These are phyloP conservation scores for Listronotus bonariensis DNA, from an alignment of 1,140 invertebrate species.

Conservation along the genomic window DNA sequence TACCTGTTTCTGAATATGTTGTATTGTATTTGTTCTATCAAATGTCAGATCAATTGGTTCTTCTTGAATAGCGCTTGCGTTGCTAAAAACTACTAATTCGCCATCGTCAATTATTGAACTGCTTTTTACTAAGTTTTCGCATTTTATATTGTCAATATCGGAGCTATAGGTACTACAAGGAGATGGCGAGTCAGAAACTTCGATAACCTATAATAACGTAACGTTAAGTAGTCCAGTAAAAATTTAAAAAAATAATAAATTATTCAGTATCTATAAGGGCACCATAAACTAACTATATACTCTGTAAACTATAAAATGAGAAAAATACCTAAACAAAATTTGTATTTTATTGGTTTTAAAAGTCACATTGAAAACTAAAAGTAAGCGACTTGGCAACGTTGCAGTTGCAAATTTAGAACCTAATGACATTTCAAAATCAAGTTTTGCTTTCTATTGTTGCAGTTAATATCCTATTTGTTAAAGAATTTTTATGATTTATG, in stretches of 20 bases:
- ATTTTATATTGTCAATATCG: not conserved
- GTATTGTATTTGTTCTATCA: not conserved
- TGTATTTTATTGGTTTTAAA: no score
- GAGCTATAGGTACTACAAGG: not conserved
- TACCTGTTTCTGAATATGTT: not conserved
- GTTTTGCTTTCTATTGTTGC: no score
- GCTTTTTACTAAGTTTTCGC: not conserved
- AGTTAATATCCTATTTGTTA: no score
- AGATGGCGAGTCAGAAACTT: slow-evolving; percentile 10
- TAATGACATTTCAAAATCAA: no score
- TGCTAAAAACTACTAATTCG: not conserved
- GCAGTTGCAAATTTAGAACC: no score
- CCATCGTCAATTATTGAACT: not conserved
- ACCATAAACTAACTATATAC: no score
- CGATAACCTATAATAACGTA: not conserved
- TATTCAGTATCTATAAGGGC: no score
- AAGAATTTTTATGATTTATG: no score
- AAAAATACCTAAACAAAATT: no score
- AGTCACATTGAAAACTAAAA: no score
- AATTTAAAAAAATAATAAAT: not conserved
- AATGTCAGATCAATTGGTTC: slow-evolving; percentile 34
- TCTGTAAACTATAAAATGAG: no score
- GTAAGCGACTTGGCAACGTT: no score
- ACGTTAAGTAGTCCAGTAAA: not conserved
- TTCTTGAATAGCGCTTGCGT: slow-evolving; percentile 2